Conservation (phyloP, 1,140 invertebrate species). For the Drosophila bocki region DNA sequence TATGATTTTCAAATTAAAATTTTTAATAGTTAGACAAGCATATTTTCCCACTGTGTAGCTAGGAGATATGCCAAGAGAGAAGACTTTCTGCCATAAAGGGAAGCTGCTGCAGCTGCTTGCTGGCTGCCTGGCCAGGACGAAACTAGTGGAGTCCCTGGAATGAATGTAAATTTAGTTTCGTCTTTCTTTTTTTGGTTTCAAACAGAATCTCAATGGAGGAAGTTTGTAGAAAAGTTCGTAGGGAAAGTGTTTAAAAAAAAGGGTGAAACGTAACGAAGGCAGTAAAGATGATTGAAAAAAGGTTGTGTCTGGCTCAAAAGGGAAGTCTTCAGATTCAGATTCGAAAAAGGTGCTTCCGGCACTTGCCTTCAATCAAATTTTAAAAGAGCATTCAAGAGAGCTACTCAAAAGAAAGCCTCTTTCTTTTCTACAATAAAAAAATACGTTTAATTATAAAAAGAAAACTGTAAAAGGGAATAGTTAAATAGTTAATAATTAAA, state of each 20-base stretch:
- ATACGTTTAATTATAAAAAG: neutral
- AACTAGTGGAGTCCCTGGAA: conserved; percentile 10
- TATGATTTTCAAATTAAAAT: too few relatives aligned
- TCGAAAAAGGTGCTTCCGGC: conserved; percentile 12
- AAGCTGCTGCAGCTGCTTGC: neutral
- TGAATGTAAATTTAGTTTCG: conserved; percentile 27
- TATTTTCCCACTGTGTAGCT: neutral
- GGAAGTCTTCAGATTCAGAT: conserved; percentile 9
- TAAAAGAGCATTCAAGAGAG: neutral
- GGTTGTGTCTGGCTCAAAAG: conserved; percentile 5
- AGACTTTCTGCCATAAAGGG: neutral
- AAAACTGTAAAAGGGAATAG: neutral
- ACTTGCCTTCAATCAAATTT: conserved; percentile 20
- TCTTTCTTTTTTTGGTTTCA: neutral
- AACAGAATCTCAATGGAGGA: conserved; percentile 5
- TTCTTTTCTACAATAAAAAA: too few relatives aligned
- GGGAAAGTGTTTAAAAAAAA: conserved; percentile 31
- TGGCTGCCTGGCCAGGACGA: conserved; percentile 9
- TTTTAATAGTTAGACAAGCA: too few relatives aligned
- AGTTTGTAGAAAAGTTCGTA: conserved; percentile 22
- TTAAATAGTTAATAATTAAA: neutral
- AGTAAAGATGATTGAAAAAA: conserved; percentile 19
- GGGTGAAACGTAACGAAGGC: neutral
- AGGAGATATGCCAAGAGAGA: conserved; percentile 8
- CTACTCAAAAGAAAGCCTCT: neutral